Conservation (phyloP, 2,113 vertebrate species). For the Capreolus pygargus region DNA sequence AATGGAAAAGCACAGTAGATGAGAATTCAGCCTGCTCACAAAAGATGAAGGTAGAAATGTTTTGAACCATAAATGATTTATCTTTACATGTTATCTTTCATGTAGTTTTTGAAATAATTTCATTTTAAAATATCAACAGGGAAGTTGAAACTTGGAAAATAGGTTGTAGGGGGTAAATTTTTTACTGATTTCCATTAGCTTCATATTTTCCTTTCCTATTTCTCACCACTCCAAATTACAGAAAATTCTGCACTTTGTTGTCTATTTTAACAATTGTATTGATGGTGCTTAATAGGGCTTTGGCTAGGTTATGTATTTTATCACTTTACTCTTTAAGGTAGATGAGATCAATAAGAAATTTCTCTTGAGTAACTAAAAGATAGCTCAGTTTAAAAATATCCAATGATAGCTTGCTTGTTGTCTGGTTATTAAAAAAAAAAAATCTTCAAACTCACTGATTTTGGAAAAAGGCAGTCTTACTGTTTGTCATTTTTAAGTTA, state of each 20-base stretch:
- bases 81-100: background rate
- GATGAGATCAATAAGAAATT: background rate
- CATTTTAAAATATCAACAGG: background rate
- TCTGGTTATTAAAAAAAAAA: background rate
- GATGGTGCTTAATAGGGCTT: background rate
- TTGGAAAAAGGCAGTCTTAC: background rate
- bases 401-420: background rate
- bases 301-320: background rate
- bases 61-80: background rate
- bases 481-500: background rate
- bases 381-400: background rate
- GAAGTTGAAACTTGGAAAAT: background rate
- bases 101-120: conserved; percentile 46
- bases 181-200: background rate
- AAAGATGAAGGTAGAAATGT: background rate
- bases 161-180: background rate
- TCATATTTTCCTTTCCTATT: background rate
- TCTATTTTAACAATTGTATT: background rate
- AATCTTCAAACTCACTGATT: background rate
- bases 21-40: background rate
- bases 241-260: background rate
- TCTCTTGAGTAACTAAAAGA: background rate
- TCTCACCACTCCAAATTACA: background rate
- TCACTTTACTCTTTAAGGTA: background rate
- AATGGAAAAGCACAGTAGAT: background rate